Percentiles rank a stretch among this genome's conserved stretches.
Conservation (phyloP, 2,888 invertebrate species). For the Caenorhabditis sp. region DNA sequence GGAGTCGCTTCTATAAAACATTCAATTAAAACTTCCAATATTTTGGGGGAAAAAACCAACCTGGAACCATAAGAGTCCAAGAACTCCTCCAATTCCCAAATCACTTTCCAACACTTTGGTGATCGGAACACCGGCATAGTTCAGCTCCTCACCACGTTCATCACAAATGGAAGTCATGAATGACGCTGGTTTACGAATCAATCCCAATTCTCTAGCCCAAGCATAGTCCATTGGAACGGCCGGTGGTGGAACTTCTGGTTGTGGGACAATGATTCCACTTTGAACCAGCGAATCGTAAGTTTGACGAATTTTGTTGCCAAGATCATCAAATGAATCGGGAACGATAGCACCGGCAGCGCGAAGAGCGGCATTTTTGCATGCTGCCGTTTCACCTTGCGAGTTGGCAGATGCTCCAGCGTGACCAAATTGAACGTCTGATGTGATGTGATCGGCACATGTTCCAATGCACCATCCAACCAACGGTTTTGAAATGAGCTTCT, state of each 20-base stretch:
- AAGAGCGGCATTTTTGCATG: constrained; percentile 87
- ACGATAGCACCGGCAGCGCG: constrained; percentile 86
- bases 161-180: constrained; percentile 99
- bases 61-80: constrained; percentile 97
- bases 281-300: constrained; percentile 79
- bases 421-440: constrained; percentile 86
- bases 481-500: constrained; percentile 84
- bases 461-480: constrained; percentile 99
- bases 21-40: constrained; percentile 38
- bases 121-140: constrained; percentile 89
- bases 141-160: constrained; percentile 82
- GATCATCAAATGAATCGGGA: constrained; percentile 88
- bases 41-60: constrained; percentile 73
- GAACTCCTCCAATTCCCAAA: constrained; percentile 95
- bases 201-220: constrained; percentile 95
- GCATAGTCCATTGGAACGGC: constrained; percentile 99
- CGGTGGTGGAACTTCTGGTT: constrained; percentile 92
- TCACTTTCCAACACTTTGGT: constrained; percentile 86
- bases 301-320: constrained; percentile 77
- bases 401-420: constrained; percentile 99
- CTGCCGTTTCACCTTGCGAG: constrained; percentile 89
- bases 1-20: constrained; percentile 75
- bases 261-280: constrained; percentile 83
- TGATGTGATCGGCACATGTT: constrained; percentile 76
- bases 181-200: constrained; percentile 97